Evolutionary conservation across 2,113 vertebrate genomes (phyloP).

Genomic region (Phyllopteryx taeniolatus): DNA sequence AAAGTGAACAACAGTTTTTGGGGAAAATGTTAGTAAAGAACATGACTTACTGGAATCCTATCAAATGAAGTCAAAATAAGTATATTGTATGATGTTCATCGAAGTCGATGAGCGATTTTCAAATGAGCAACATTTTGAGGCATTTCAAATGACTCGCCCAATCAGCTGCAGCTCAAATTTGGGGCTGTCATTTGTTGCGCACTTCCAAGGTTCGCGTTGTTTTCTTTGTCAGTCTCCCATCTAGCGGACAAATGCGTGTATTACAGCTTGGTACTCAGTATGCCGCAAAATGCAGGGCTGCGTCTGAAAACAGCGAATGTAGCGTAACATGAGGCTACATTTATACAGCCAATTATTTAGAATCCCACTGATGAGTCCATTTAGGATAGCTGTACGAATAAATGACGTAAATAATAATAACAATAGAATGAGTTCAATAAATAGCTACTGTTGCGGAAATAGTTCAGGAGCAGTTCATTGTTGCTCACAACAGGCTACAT

Average conservation of each 20-base stretch:
- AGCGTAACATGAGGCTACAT: background rate
- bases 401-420: background rate
- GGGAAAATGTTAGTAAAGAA: background rate
- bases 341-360: background rate
- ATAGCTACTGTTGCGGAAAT: background rate
- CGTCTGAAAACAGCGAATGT: background rate
- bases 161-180: background rate
- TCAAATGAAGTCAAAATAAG: background rate
- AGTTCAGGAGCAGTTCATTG: background rate
- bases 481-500: no score
- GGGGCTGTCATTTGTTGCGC: background rate
- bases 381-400: background rate
- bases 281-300: background rate
- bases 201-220: background rate
- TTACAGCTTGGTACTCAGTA: background rate
- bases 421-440: background rate
- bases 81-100: background rate
- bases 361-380: background rate
- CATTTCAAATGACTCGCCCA: background rate
- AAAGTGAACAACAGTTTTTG: background rate
- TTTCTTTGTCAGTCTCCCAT: conserved; percentile 26
- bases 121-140: background rate
- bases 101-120: no score
- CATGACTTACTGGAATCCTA: no score
- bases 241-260: conserved; percentile 37